phyloP scores from a whole-genome alignment of 2,797 vertebrate species.

The Mastacembelus armatus region DNA sequence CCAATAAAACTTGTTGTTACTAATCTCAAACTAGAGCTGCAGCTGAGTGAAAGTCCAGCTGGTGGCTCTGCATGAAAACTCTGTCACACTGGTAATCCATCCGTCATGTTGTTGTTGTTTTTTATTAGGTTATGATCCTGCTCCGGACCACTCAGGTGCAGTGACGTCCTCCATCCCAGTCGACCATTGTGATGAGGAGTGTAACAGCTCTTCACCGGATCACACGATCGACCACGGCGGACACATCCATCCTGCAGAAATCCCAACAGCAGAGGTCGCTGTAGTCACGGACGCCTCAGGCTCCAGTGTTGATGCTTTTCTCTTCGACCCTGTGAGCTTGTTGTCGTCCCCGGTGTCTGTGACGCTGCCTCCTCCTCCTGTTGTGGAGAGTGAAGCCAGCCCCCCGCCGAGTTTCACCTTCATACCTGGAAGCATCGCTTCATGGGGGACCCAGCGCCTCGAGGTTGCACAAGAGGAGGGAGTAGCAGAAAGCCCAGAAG shows the following conservation, averaged over 20 bases:
- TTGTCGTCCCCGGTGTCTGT: constrained; percentile 42
- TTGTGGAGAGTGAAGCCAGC: constrained; percentile 53
- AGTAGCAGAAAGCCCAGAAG: constrained; percentile 35
- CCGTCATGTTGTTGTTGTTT: too few species aligned
- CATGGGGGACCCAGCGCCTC: too few species aligned
- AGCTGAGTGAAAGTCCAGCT: too few species aligned
- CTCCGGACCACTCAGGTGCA: constrained; percentile 19
- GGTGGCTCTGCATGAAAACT: too few species aligned
- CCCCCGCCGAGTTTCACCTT: constrained; percentile 47
- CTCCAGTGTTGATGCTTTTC: constrained; percentile 27
- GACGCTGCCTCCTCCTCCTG: constrained; percentile 15
- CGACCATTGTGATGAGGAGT: constrained; percentile 25
- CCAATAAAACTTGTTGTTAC: too few species aligned
- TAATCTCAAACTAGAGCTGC: too few species aligned
- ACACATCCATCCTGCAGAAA: constrained; percentile 18
- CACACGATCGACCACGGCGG: constrained; percentile 39
- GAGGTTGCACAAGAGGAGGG: constrained; percentile 58
- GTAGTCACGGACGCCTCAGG: constrained; percentile 31
- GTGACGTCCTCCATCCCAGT: constrained; percentile 2
- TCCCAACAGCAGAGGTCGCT: constrained; percentile 23
- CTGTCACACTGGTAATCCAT: too few species aligned
- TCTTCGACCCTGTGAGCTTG: constrained; percentile 37
- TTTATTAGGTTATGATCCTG: constrained; percentile 47
- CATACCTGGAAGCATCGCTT: constrained; percentile 44
- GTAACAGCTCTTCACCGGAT: constrained; percentile 19